Evolutionary conservation across 2,113 vertebrate genomes (phyloP), one percentile per base, ranked within the genome.

Genomic region (Halcyon malimbica): DNA sequence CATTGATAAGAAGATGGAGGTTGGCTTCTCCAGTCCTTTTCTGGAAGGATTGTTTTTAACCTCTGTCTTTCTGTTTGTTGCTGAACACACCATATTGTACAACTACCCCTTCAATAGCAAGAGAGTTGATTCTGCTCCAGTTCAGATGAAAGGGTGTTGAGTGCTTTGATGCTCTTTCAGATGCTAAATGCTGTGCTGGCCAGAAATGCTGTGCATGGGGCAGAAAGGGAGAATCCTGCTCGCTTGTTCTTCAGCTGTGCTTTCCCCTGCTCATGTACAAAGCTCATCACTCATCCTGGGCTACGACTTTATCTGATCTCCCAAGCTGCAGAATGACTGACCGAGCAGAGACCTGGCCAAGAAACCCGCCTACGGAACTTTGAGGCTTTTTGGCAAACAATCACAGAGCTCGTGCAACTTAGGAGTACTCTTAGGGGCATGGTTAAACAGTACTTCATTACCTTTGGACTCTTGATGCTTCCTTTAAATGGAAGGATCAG

Each of bases 31-130:
- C 46, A 78, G 39, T 20, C 31, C 14, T 78, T 94, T 91, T 48
- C 82, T 91, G 42, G 42, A 68, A 89, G 46, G 33, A 57, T 81
- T 92, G 48, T 89, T 95, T 95, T 95, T 80, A 88, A 93, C 23
- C 37, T 9, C 16, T 23, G 8, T 51, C 10, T 78, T 91, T 85
- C 74, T 79, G 25, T 92, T 92, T 94, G 76, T 74, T 89, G 73
- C 64, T 89, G 69, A 75, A 75, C 77, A 39, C 14, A 20, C 37
- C 23, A 13, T 48, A 53, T 6, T 77, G 13, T 68, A 41, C 48
- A 71, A 78, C 44, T 63, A 53, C 21, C 48, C 31, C 16, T 79
- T 60, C 13, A 57, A 10, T 0, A 0, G 29, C 39, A 71, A 53
- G 28, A 14, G 28, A 83, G 17, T 31, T 3, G 6, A 7, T 86